These are phyloP conservation scores for Drosophila infuscata DNA, from an alignment of 2,888 invertebrate species.

Conservation along the genomic window DNA sequence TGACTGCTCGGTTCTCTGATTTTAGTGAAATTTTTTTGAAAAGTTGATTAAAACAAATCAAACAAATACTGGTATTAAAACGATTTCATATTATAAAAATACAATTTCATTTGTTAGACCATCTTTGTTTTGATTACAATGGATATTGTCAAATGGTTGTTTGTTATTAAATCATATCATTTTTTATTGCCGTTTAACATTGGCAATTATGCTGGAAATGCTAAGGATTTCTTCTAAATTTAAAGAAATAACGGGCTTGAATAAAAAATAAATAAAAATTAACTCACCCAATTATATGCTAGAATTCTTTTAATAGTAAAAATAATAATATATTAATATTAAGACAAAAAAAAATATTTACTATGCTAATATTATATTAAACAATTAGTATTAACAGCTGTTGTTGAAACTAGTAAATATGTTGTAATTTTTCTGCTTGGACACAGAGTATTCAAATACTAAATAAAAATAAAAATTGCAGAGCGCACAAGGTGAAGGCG, in stretches of 20 bases:
- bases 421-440: not conserved
- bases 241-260: not conserved
- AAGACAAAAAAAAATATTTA: not conserved
- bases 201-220: not conserved
- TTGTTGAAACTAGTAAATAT: not conserved
- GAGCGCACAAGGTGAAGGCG: slow-evolving; percentile 69
- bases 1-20: not conserved
- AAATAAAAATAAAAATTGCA: slow-evolving; percentile 30
- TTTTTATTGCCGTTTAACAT: not conserved
- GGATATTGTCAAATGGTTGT: not conserved
- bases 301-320: not conserved
- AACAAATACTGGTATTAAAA: not conserved
- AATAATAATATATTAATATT: not conserved
- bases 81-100: not conserved
- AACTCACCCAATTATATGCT: not conserved
- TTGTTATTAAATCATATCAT: not conserved
- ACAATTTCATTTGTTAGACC: not conserved
- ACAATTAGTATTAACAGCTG: not conserved
- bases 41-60: not conserved
- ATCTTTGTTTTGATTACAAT: not conserved
- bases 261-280: not conserved
- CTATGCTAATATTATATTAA: not conserved
- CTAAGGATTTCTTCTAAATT: not conserved
- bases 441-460: slow-evolving; percentile 11
- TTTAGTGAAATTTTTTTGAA: not conserved